A percentile compares a stretch with the other conserved stretches of the same genome.
Evolutionary conservation across 2,888 invertebrate species (phyloP).

Genomic region (Agonopterix alstromeriana): DNA sequence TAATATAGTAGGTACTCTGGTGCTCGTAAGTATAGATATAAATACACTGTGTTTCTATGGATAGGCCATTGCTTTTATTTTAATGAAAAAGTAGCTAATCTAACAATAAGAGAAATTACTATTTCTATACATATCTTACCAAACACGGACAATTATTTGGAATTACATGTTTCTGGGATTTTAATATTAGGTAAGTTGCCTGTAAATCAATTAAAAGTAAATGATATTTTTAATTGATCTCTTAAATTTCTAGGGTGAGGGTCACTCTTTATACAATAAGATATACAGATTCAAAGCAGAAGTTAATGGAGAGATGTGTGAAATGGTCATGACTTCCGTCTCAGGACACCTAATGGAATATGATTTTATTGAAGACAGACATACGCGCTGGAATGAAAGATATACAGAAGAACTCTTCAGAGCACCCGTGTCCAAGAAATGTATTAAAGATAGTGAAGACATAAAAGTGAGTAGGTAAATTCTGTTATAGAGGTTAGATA

Average conservation of each 20-base stretch:
- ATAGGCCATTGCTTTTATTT: no score
- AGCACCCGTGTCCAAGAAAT: constrained; percentile 88
- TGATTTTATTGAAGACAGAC: constrained; percentile 83
- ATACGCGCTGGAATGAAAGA: constrained; percentile 88
- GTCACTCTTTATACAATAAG: constrained; percentile 93
- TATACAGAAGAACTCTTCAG: constrained; percentile 91
- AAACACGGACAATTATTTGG: no score
- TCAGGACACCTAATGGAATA: constrained; percentile 93
- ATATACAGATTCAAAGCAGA: constrained; percentile 94
- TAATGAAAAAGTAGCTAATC: no score
- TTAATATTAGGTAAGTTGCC: no score
- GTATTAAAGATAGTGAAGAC: constrained; percentile 82
- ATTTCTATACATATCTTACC: no score
- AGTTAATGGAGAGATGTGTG: constrained; percentile 83
- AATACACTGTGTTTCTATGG: no score
- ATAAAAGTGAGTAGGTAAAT: constrained; percentile 80
- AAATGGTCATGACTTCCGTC: constrained; percentile 98
- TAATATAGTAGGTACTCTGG: no score
- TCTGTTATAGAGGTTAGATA: no score
- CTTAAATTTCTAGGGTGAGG: constrained; percentile 84
- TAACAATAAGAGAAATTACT: no score
- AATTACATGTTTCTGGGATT: no score
- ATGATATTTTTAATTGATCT: not conserved
- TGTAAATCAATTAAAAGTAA: no score
- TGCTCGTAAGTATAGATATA: no score